Conservation (phyloP, 2,113 vertebrate species). For the Pungitius pungitius region DNA sequence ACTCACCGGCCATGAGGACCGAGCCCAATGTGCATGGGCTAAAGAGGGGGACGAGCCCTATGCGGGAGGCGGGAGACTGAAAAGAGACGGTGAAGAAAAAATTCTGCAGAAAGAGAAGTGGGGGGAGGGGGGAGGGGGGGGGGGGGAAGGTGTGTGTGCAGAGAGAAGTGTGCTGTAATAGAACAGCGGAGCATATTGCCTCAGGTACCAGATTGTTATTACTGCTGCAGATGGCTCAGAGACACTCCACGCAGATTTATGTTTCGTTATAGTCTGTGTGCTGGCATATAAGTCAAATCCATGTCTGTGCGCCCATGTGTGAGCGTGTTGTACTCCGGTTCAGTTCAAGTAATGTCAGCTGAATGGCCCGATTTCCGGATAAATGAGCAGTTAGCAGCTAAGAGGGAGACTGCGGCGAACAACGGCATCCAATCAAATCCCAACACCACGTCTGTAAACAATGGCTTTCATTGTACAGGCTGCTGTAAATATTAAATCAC, state of each 20-base stretch:
- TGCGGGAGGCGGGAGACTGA: conserved; percentile 13
- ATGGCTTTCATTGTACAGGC: conserved; percentile 38
- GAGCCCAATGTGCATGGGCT: conserved; percentile 40
- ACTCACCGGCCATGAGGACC: conserved; percentile 48
- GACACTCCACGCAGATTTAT: conserved; percentile 62
- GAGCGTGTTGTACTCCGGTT: conserved; percentile 52
- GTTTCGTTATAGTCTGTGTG: conserved; percentile 37
- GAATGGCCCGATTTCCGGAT: conserved; percentile 58
- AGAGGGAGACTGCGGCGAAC: conserved; percentile 34
- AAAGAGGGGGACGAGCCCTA: conserved; percentile 36
- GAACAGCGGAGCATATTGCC: conserved; percentile 53
- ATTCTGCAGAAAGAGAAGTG: neutral
- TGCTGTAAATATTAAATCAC: conserved; percentile 51
- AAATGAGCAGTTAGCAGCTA: conserved; percentile 70
- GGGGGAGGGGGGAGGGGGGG: neutral
- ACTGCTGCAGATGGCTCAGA: conserved; percentile 67
- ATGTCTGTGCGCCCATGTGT: conserved; percentile 36
- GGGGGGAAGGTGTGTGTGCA: conserved; percentile 16
- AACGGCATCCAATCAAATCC: conserved; percentile 57
- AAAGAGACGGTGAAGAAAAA: conserved; percentile 20
- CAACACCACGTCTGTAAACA: conserved; percentile 50
- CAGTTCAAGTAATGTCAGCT: conserved; percentile 68
- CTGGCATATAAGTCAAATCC: conserved; percentile 29
- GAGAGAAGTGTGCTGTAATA: conserved; percentile 43
- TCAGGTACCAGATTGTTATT: conserved; percentile 68